Evolutionary conservation across 1,140 invertebrate genomes (phyloP), one percentile per base, ranked within the genome.

Genomic region (Anoplophora glabripennis): DNA sequence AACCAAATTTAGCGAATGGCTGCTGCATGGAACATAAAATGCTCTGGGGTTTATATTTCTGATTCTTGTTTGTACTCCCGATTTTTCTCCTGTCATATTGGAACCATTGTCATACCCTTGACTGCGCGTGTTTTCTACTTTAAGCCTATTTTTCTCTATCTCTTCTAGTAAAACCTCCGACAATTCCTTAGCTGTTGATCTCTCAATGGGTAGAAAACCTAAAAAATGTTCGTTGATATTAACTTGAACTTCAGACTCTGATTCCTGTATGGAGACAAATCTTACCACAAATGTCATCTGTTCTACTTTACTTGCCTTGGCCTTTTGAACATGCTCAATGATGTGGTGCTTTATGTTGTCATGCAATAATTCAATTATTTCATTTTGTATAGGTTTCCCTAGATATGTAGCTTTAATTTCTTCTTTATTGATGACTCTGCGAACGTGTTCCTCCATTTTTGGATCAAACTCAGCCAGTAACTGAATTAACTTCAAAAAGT

Each of bases 81-180:
- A 17, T 36, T 67, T 51, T 35, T 61, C 55, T 15, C 69, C 72
- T 18, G 54, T 62, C 66, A 74, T 75, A 54, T 75, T 75, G 5
- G 65, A n/a, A 1, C 69, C 71, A 59, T 72, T 74, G 49, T 74
- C 73, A 56, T 74, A 74, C 3, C 65, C 63, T 58, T 76, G 72
- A 5, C 69, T 68, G 36, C 72, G 38, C 28, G 67, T 58, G 59
- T 74, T 61, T 8, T 69, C 14, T 36, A 71, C 61, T 40, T 65
- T 35, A 47, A 66, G 17, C 36, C 38, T 33, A 5, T 53, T 11
- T 52, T 59, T 54, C 9, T 41, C 21, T 14, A 55, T 17, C n/a
- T 17, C 12, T n/a, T 45, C 17, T 15, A 54, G 18, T n/a, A 61
- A 55, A 55, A 61, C 46, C 9, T 51, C 41, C 3, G 49, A 53